These are phyloP conservation scores for Petrolisthes manimaculis DNA, from an alignment of 2,888 invertebrate species.

Conservation along the genomic window DNA sequence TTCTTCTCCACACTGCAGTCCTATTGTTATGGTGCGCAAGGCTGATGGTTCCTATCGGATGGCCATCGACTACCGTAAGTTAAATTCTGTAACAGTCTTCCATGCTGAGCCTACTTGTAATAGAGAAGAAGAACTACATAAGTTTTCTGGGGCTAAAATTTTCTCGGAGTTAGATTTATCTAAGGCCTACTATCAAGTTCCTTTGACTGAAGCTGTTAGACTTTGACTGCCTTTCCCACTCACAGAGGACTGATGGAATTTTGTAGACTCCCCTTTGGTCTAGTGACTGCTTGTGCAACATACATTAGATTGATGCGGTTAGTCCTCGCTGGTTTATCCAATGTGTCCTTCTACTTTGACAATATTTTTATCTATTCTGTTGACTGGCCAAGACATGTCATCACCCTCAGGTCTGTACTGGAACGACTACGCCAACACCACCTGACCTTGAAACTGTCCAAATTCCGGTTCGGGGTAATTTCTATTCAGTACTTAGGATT, in stretches of 20 bases:
- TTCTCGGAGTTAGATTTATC: conserved; percentile 17
- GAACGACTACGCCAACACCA: not conserved
- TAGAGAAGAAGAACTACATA: not conserved
- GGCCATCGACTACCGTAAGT: conserved; percentile 25
- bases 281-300: not conserved
- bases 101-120: conserved; percentile 25
- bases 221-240: conserved; percentile 7
- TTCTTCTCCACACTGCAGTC: conserved; percentile 13
- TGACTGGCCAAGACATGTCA: not conserved
- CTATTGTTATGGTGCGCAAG: conserved; percentile 10
- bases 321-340: conserved; percentile 17
- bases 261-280: not conserved
- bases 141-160: conserved; percentile 16
- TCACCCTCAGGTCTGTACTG: too few relatives aligned
- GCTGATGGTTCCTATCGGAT: conserved; percentile 25
- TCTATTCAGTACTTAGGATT: conserved; percentile 1
- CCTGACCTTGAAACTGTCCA: not conserved
- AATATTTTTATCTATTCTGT: not conserved
- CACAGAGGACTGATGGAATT: conserved; percentile 19
- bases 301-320: conserved; percentile 26
- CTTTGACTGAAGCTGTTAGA: not conserved
- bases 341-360: not conserved
- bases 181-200: not conserved
- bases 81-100: conserved; percentile 28
- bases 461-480: not conserved